phyloP scores from a whole-genome alignment of 2,888 invertebrate species.

The Rhyacophila evoluta region DNA sequence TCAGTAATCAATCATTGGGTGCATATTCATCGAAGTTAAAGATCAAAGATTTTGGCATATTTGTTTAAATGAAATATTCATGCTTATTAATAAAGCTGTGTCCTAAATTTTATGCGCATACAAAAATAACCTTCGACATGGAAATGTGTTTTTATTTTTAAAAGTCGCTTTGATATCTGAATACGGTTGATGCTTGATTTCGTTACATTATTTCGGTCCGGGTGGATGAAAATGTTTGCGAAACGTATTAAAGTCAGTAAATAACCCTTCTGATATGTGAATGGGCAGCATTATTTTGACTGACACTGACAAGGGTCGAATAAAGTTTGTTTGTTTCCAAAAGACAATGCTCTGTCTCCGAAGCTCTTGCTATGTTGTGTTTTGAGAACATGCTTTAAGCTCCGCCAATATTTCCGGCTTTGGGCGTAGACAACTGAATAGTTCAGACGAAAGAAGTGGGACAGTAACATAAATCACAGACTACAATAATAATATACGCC shows the following conservation, averaged over 20 bases:
- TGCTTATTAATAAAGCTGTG: not conserved
- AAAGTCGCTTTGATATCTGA: not conserved
- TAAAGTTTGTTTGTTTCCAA: slow-evolving; percentile 6
- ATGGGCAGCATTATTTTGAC: not conserved
- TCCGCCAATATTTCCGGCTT: not conserved
- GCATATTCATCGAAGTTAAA: not conserved
- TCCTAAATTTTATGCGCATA: not conserved
- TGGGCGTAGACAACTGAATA: not conserved
- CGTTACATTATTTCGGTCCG: not conserved
- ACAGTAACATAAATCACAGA: not conserved
- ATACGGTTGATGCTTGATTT: not conserved
- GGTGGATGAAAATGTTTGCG: not conserved
- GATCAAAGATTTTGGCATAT: too few species aligned
- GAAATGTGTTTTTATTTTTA: not conserved
- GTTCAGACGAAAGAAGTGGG: not conserved
- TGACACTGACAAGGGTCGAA: slow-evolving; percentile 14
- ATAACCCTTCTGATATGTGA: slow-evolving; percentile 22
- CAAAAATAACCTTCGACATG: not conserved
- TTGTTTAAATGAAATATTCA: too few species aligned
- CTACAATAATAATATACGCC: too few species aligned
- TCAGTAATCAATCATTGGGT: too few species aligned
- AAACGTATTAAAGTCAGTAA: slow-evolving; percentile 8
- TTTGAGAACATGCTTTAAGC: slow-evolving; percentile 10
- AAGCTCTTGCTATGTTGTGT: not conserved
- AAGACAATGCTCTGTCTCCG: not conserved